Evolutionary conservation across 1,140 invertebrate species (phyloP), one percentile per base, ranked within the genome.

Genomic region (Lethrus apterus): DNA sequence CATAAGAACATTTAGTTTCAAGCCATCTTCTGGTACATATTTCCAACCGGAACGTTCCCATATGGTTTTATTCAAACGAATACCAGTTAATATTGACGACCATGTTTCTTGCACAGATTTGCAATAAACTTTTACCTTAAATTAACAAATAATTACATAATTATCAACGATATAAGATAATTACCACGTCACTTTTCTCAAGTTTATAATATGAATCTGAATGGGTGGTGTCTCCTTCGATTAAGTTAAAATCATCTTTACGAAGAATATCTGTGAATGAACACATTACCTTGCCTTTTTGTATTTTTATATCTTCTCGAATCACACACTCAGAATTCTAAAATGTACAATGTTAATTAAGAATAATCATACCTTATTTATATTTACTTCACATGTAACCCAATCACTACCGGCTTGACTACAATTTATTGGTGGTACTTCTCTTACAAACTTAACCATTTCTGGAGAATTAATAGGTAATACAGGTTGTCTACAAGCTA

Each of bases 1-100:
- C 71, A 95, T 90, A 0, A 94, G 62, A 0, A 96, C 81, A 61
- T 91, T 93, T 4, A 87, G 54, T 38, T 75, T 73, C 1, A 80
- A 51, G 0, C 68, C 66, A 29, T 71, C 66, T 4, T 64, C 23
- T 0, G 74, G 69, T 5, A 79, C 62, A 19, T 70, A 65, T 8
- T 71, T 60, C 75, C 78, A 79, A 8, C 64, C 70, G 10, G 60
- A 62, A 29, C 66, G 58, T 9, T 70, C 60, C 26, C 66, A 65
- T 1, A 69, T 54, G 5, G 65, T 55, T 18, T 69, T 67, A 53
- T 78, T 70, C 3, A 70, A 49, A 33, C 70, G 62, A 3, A 80
- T 71, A 14, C 78, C 77, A 3, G 76, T 73, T 47, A 81, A 60
- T 9, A 77, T 65, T 35, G 70, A 74, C 11, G 72, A 67, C 79